A percentile compares a stretch with the other conserved stretches of the same genome.
phyloP scores from a whole-genome alignment of 92 coral and sea anemone species.

The Nematostella vectensis region DNA sequence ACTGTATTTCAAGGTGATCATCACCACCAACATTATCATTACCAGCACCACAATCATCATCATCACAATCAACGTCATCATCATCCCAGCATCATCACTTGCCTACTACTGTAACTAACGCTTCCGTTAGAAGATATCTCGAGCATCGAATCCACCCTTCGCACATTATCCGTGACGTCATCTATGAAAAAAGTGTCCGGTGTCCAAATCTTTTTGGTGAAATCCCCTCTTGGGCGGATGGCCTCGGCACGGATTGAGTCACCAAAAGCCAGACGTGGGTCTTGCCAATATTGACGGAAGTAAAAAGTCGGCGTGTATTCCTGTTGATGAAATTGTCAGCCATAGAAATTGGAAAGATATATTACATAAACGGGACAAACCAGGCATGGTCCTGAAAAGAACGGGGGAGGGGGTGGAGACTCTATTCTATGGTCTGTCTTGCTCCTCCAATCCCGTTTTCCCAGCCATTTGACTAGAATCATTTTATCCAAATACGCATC shows the following conservation, averaged over 20 bases:
- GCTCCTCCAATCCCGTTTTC: no score
- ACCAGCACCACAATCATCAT: no score
- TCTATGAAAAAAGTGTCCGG: slow-evolving; percentile 49
- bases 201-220: slow-evolving; percentile 39
- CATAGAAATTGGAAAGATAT: not conserved
- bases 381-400: not conserved
- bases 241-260: slow-evolving; percentile 12
- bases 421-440: no score
- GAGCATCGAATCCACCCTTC: slow-evolving; percentile 26
- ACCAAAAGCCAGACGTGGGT: slow-evolving; percentile 53
- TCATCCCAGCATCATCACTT: no score
- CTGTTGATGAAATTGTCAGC: slow-evolving; percentile 15
- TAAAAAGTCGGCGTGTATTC: slow-evolving; percentile 54
- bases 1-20: no score
- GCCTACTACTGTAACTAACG: slow-evolving; percentile 42
- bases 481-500: no score
- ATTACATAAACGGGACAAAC: not conserved
- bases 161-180: slow-evolving; percentile 39
- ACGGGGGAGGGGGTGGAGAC: not conserved
- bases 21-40: no score
- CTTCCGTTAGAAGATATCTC: slow-evolving; percentile 30
- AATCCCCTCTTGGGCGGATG: slow-evolving; percentile 24
- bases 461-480: no score
- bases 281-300: slow-evolving; percentile 57
- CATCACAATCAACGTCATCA: no score